These are phyloP conservation scores for Leucozona laternaria DNA, from an alignment of 2,888 invertebrate genomes.

Conservation along the genomic window DNA sequence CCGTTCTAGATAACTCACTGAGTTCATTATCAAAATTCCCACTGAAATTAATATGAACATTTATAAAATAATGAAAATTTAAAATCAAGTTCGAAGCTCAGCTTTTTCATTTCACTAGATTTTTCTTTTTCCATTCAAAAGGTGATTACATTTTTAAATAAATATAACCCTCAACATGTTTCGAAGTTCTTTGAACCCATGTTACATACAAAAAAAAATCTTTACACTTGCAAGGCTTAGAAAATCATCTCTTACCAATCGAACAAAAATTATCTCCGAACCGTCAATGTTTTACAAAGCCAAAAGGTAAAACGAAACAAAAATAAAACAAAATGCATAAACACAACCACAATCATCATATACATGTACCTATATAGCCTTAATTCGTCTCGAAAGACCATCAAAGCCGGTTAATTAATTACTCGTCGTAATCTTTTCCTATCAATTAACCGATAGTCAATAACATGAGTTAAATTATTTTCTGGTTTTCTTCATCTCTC, in stretches of 20 bases:
- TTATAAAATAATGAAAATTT: neutral
- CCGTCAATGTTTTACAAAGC: conserved; percentile 51
- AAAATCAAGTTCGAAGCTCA: conserved; percentile 41
- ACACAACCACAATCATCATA: neutral
- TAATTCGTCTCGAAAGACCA: conserved; percentile 3
- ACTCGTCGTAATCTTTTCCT: conserved; percentile 63
- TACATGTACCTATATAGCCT: neutral
- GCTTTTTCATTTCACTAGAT: conserved; percentile 60
- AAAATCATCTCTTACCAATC: conserved; percentile 34
- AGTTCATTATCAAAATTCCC: neutral
- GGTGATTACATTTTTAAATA: neutral
- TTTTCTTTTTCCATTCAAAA: neutral
- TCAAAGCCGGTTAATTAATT: conserved; percentile 67
- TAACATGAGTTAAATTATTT: conserved; percentile 62
- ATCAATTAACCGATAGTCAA: conserved; percentile 71
- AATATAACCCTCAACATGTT: neutral
- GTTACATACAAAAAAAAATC: neutral
- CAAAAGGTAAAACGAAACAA: neutral
- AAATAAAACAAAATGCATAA: neutral
- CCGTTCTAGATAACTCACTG: too few species aligned
- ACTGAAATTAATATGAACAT: neutral
- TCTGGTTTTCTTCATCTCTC: conserved; percentile 29
- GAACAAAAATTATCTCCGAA: conserved; percentile 30
- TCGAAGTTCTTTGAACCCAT: conserved; percentile 19
- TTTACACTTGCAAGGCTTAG: neutral